Evolutionary conservation across 2,113 vertebrate genomes (phyloP), one percentile per base, ranked within the genome.

Genomic region (Ammodytes marinus): DNA sequence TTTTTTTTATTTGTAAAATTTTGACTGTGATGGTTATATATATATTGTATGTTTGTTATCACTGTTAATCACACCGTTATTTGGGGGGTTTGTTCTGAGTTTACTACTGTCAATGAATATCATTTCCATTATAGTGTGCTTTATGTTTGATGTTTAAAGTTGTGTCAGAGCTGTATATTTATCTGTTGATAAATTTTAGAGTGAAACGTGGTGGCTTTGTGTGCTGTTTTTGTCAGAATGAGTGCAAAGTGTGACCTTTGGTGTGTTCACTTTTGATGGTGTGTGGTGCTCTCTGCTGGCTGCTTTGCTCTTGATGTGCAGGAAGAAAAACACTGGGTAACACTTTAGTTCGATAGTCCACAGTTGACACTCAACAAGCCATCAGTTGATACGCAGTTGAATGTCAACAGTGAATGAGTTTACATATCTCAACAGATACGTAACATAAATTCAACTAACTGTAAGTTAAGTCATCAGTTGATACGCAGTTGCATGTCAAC

Each of bases 21-120:
- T 83, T 78, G 89, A 95, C 93, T 95, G 93, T 94, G 93, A 94
- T 93, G 80, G 82, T 89, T 91, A 70, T 73, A 81, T 83, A 88
- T 82, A 82, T 47, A 78, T 86, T 86, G 61, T 69, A 46, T 80
- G 82, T 80, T 90, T 89, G 80, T 86, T 88, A 86, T 92, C 90
- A 90, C 72, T 65, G 66, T 88, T 92, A 89, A 74, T 94, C 93
- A 89, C 92, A 69, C 27, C 63, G 59, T 80, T 91, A 71, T 91
- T 88, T 91, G 80, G 74, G 76, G 74, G 65, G 83, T 91, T 87
- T 91, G 89, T 89, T 84, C 82, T 80, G 86, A 93, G 85, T 95
- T 93, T 94, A 96, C 95, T 96, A 95, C 95, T 96, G 95, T 94
- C 93, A 95, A 93, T 93, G 92, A 95, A 86, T 94, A 93, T 92